Evolutionary conservation across 2,888 invertebrate species (phyloP).

Genomic region (Sycophila texana): DNA sequence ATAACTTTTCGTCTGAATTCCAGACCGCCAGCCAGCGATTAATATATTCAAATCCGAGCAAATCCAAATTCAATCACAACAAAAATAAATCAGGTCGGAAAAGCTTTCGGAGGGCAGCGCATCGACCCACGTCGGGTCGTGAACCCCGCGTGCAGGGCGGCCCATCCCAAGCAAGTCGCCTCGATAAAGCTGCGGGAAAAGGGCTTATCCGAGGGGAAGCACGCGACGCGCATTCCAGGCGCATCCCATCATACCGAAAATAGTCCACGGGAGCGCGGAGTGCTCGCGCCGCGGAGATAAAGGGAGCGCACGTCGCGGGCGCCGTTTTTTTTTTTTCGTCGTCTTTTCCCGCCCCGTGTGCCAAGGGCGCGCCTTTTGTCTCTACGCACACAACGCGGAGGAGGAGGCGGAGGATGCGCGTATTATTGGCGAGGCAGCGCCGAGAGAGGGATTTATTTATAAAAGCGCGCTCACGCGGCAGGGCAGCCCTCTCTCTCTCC

Average conservation of each 20-base stretch:
- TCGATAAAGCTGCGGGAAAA: no score
- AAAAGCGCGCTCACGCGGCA: conserved; percentile 9
- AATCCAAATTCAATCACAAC: no score
- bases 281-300: conserved; percentile 12
- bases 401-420: conserved; percentile 1
- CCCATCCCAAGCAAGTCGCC: no score
- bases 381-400: neutral
- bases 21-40: no score
- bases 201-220: neutral
- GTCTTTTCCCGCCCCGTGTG: neutral
- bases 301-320: conserved; percentile 11
- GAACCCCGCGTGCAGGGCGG: no score
- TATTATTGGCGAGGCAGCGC: conserved; percentile 12
- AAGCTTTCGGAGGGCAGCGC: no score
- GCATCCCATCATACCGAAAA: conserved; percentile 35
- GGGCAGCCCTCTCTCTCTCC: no score
- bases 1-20: no score
- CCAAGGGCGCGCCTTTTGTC: conserved; percentile 24
- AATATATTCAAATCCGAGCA: no score
- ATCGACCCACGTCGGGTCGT: no score
- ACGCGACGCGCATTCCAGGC: conserved; percentile 40
- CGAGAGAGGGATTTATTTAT: conserved; percentile 48
- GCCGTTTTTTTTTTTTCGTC: neutral
- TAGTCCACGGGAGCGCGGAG: conserved; percentile 13
- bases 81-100: no score